These are phyloP conservation scores for Brachionichthys hirsutus DNA, from an alignment of 2,113 vertebrate genomes.

Conservation along the genomic window DNA sequence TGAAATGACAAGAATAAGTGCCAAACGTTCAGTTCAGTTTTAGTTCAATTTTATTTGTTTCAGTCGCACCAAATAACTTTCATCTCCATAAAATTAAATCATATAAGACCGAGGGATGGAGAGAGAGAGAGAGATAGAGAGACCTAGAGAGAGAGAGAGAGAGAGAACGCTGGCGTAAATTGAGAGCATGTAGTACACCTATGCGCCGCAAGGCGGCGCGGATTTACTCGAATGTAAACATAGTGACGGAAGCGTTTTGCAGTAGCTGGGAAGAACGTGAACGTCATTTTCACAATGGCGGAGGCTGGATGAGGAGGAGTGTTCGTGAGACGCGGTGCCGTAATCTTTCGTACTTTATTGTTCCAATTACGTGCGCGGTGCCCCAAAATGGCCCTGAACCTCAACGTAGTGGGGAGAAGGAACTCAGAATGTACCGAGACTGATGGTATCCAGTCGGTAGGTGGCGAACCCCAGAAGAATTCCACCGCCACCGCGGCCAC, in stretches of 20 bases:
- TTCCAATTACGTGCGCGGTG: constrained; percentile 64
- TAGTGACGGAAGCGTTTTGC: constrained; percentile 79
- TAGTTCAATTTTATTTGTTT: too few species aligned
- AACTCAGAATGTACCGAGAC: constrained; percentile 65
- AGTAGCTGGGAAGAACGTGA: constrained; percentile 78
- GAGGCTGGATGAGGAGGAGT: constrained; percentile 80
- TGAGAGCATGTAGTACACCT: constrained; percentile 4
- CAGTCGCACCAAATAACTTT: too few species aligned
- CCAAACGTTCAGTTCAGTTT: too few species aligned
- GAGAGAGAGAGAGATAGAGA: too few species aligned
- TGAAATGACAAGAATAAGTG: too few species aligned
- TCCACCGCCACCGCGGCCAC: constrained; percentile 75
- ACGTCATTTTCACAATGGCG: constrained; percentile 85
- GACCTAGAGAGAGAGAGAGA: too few species aligned
- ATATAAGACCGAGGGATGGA: too few species aligned
- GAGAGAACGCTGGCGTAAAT: too few species aligned
- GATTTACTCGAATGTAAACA: constrained; percentile 74
- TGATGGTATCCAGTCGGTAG: constrained; percentile 49
- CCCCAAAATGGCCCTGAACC: constrained; percentile 79
- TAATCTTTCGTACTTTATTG: constrained; percentile 62
- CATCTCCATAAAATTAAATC: too few species aligned
- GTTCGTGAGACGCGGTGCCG: constrained; percentile 71
- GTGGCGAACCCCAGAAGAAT: constrained; percentile 68
- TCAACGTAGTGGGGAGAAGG: constrained; percentile 65
- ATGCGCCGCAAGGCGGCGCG: constrained; percentile 61